Evolutionary conservation across 2,888 invertebrate species (phyloP), one percentile per base, ranked within the genome.

Genomic region (Drosophila multiciliata): DNA sequence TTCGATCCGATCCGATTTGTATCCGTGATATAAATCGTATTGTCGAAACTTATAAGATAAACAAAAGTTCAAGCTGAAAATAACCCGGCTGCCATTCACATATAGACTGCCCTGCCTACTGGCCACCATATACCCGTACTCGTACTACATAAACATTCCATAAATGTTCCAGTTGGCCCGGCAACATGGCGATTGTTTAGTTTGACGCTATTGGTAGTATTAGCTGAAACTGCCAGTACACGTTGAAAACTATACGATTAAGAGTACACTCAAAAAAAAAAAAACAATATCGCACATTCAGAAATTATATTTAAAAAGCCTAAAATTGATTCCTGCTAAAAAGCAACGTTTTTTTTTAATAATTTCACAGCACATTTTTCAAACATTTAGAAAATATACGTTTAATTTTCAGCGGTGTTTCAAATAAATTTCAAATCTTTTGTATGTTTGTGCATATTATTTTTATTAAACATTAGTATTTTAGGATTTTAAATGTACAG

Each of bases 41-140:
- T 82, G 84, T 80, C 77, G 82, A 85, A 89, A 82, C 77, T 63
- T 82, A 66, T 70, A 82, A 84, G 72, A 77, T 85, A 85, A 85
- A 85, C 84, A 85, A 72, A 59, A 65, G 70, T 57, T 45, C 67
- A 66, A 77, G 20, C 80, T 68, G 78, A 73, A 78, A 81, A 78
- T 75, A 80, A 87, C 64, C 66, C 69, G 42, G 54, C 40, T 35
- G 20, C 33, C 69, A 38, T 29, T 20, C 54, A 35, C 35, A 36
- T 36, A 36, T 35, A 52, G 49, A 26, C 49, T 49, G 45, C 45
- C 45, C 49, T 49, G 45, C 45, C 45, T 45, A 45, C 45, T 45
- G 20, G 45, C 20, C 45, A 45, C 45, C 36, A 55, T 55, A 26
- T 54, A 29, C 29, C 9, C n/a, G 26, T 17, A 49, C 50, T 29